A percentile compares a stretch with the other conserved stretches of the same genome.
Conservation (phyloP, 2,888 invertebrate species). For the Apodemia zela region DNA sequence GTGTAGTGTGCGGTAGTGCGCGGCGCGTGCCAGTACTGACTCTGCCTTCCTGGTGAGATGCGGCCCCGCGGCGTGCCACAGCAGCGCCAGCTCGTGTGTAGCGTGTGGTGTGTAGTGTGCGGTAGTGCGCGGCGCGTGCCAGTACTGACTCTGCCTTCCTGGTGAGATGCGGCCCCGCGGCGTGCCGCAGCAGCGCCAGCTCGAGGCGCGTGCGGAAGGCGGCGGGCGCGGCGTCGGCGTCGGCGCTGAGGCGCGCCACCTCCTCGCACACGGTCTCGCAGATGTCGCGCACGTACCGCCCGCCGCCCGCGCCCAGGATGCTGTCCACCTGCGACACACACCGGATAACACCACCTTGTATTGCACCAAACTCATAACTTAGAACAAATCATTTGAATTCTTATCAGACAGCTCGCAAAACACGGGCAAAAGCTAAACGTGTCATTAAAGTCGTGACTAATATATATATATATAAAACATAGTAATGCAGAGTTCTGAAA, state of each 20-base stretch:
- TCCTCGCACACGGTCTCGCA: slow-evolving; percentile 96
- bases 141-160: slow-evolving; percentile 61
- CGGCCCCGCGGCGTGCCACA: slow-evolving; percentile 52
- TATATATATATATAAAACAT: too few relatives aligned
- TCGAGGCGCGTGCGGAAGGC: slow-evolving; percentile 90
- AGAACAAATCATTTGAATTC: too few relatives aligned
- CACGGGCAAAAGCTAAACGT: too few relatives aligned
- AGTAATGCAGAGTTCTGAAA: too few relatives aligned
- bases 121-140: neutral
- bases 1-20: neutral
- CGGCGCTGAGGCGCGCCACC: slow-evolving; percentile 88
- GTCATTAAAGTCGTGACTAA: too few relatives aligned
- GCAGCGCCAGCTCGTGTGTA: slow-evolving; percentile 74
- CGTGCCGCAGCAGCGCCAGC: slow-evolving; percentile 55
- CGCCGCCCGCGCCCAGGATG: slow-evolving; percentile 84
- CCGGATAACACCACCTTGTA: too few relatives aligned
- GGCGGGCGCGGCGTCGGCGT: slow-evolving; percentile 83
- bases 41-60: slow-evolving; percentile 66
- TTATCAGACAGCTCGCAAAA: too few relatives aligned
- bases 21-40: slow-evolving; percentile 41
- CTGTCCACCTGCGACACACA: slow-evolving; percentile 82
- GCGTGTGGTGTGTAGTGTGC: neutral
- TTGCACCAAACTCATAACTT: too few relatives aligned
- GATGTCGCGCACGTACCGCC: slow-evolving; percentile 88
- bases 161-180: slow-evolving; percentile 59